These are phyloP conservation scores for Liposcelis brunnea DNA, from an alignment of 2,888 invertebrate species.

Conservation along the genomic window DNA sequence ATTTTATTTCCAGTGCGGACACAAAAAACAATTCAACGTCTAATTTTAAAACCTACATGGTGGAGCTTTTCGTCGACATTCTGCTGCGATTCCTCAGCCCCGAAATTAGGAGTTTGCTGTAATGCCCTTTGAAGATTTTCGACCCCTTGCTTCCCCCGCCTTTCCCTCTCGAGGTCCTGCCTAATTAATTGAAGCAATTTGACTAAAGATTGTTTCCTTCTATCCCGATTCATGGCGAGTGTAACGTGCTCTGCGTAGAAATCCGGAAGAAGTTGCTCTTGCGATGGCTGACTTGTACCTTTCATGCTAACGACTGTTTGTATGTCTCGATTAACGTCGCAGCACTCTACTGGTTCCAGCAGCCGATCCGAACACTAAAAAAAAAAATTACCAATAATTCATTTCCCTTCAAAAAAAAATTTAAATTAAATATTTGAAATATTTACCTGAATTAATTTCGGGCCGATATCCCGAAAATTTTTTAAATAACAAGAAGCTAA, in stretches of 20 bases:
- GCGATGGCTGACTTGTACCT: slow-evolving; percentile 47
- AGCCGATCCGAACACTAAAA: slow-evolving; percentile 49
- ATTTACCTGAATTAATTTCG: slow-evolving; percentile 52
- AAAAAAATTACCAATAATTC: neutral
- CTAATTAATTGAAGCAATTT: slow-evolving; percentile 71
- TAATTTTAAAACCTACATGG: slow-evolving; percentile 46
- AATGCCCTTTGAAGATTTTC: slow-evolving; percentile 80
- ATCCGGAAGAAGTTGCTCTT: slow-evolving; percentile 78
- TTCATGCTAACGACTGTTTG: slow-evolving; percentile 43
- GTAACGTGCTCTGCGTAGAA: slow-evolving; percentile 92
- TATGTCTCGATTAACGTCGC: slow-evolving; percentile 42
- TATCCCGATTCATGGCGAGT: slow-evolving; percentile 78
- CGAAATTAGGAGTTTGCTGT: slow-evolving; percentile 68
- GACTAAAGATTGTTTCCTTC: slow-evolving; percentile 71
- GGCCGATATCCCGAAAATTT: slow-evolving; percentile 50
- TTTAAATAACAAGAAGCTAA: slow-evolving; percentile 37
- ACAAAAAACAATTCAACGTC: too few species aligned
- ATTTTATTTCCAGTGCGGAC: too few species aligned
- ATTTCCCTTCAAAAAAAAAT: neutral
- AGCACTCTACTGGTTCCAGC: slow-evolving; percentile 42
- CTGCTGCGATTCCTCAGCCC: slow-evolving; percentile 74
- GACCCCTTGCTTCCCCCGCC: slow-evolving; percentile 73
- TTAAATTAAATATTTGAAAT: slow-evolving; percentile 23
- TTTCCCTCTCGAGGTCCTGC: slow-evolving; percentile 76
- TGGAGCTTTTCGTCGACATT: slow-evolving; percentile 83